Base-by-base conservation (phyloP, 2,113 vertebrate genomes). In the Orycteropus afer region DNA sequence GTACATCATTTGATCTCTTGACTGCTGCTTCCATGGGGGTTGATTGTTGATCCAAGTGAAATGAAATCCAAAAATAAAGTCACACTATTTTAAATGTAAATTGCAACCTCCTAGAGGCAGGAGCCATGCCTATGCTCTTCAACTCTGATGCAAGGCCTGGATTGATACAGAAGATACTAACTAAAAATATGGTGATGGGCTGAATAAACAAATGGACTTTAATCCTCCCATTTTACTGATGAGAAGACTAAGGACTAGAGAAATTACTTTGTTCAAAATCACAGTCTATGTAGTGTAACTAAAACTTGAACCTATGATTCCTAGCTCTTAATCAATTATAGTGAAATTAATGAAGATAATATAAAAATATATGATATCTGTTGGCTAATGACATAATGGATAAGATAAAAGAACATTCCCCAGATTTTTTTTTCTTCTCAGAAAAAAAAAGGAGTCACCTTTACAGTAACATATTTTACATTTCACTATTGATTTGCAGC, bases 341-440 rank as follows among this genome's bases (percentile, higher is more conserved):
- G 32, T 86, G 47, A 95, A 89, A 87, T 83, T 77, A 74, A 27
- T 96, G 14, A 59, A 84, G 47, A 79, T 67, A 71, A 34, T n/a
- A n/a, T 79, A 76, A 89, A 83, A 83, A 84, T 80, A 67, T 11
- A 47, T 59, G 13, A 22, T 91, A 67, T 55, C 23, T 45, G 57
- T 85, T 92, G 37, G n/a, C 80, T 65, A 27, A 47, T 81, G 65
- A 76, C 67, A 5, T 11, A 69, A 18, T 34, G 29, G 17, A 67
- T 40, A 89, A 95, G 8, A 90, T 27, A 61, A 61, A 82, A 49
- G 49, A 47, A 57, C 4, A 57, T 15, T 57, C 55, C 55, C 18
- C 8, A 20, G 5, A 57, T 20, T 57, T 12, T 22, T 83, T 90
- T 91, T 86, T 91, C 42, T 65, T 76, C 59, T 82, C 12, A 61